These are phyloP conservation scores for Pangasius macronema DNA, from an alignment of 2,797 vertebrate species.

Conservation along the genomic window DNA sequence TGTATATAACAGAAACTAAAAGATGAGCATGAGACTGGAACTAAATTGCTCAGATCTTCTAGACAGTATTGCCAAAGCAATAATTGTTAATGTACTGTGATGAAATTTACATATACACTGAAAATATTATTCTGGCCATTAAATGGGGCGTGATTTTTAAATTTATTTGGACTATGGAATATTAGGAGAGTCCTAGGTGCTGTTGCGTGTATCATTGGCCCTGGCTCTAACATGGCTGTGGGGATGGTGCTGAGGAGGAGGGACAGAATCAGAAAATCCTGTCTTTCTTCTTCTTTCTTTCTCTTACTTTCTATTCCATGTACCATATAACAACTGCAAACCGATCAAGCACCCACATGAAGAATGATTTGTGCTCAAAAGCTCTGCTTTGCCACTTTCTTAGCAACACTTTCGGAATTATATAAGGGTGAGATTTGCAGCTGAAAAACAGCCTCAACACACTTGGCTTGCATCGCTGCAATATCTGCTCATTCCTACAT, in stretches of 20 bases:
- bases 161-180: conserved; percentile 29
- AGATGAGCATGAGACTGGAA: conserved; percentile 29
- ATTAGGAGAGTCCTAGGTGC: conserved; percentile 23
- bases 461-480: conserved; percentile 12
- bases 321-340: neutral
- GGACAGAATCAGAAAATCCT: conserved; percentile 46
- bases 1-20: conserved; percentile 41
- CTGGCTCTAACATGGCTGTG: conserved; percentile 57
- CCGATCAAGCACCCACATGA: conserved; percentile 12
- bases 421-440: conserved; percentile 30
- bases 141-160: conserved; percentile 3
- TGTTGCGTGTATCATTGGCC: conserved; percentile 46
- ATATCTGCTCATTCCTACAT: conserved; percentile 26
- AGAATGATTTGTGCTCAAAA: neutral
- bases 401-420: conserved; percentile 32
- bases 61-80: conserved; percentile 8
- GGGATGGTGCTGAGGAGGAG: conserved; percentile 35
- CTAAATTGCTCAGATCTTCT: conserved; percentile 27
- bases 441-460: conserved; percentile 15
- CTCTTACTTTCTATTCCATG: neutral
- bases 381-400: conserved; percentile 5
- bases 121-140: conserved; percentile 29
- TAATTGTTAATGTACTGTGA: conserved; percentile 23
- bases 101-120: conserved; percentile 37
- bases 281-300: conserved; percentile 13